phyloP scores from a whole-genome alignment of 2,888 invertebrate genomes.

The Drosophila pseudotalamancana region DNA sequence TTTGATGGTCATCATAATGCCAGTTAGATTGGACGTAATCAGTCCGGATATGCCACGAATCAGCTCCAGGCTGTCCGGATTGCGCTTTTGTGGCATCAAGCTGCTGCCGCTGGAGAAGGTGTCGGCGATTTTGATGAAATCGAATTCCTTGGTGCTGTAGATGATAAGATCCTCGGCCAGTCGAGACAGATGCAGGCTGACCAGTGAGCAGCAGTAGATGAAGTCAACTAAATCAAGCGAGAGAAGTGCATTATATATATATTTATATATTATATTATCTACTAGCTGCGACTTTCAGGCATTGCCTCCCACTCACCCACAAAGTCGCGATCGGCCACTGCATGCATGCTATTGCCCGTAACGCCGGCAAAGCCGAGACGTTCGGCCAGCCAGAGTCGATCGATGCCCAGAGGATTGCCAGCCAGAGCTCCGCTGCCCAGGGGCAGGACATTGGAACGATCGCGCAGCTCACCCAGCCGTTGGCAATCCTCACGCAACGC shows the following conservation, averaged over 20 bases:
- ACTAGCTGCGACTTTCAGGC: neutral
- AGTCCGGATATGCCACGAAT: constrained; percentile 91
- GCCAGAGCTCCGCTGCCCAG: constrained; percentile 93
- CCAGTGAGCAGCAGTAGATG: constrained; percentile 90
- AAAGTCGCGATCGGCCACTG: constrained; percentile 93
- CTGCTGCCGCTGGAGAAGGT: constrained; percentile 93
- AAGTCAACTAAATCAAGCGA: constrained; percentile 88
- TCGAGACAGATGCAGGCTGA: constrained; percentile 90
- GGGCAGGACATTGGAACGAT: constrained; percentile 88
- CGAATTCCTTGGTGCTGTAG: constrained; percentile 91
- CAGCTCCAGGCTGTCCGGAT: constrained; percentile 93
- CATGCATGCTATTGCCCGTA: constrained; percentile 92
- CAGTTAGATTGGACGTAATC: constrained; percentile 87
- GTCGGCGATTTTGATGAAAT: constrained; percentile 89
- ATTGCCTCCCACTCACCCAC: constrained; percentile 89
- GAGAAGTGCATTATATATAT: neutral
- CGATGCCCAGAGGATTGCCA: constrained; percentile 91
- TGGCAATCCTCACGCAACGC: constrained; percentile 86
- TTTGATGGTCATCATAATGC: constrained; percentile 89
- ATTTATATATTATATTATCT: too few relatives aligned
- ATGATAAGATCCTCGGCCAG: constrained; percentile 92
- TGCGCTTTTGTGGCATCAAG: constrained; percentile 94
- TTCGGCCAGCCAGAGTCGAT: constrained; percentile 88
- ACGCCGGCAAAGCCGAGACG: constrained; percentile 88
- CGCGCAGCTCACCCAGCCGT: constrained; percentile 86